These are phyloP conservation scores for Callorhinus ursinus DNA, from an alignment of 2,113 vertebrate genomes.

Conservation along the genomic window DNA sequence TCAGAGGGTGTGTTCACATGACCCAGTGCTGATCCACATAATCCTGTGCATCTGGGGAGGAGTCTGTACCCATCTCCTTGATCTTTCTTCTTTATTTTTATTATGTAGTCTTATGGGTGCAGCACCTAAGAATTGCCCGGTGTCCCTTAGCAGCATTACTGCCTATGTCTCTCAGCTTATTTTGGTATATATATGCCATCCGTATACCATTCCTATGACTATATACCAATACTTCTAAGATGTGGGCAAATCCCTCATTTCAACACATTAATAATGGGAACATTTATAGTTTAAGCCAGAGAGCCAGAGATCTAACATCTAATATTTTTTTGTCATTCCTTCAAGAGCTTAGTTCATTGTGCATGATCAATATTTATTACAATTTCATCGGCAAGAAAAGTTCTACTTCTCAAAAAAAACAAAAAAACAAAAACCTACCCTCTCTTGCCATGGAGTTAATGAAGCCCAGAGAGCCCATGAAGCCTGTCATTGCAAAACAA, in stretches of 20 bases:
- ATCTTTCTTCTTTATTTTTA: neutral
- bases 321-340: neutral
- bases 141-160: neutral
- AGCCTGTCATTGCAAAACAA: neutral
- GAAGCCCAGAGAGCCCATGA: neutral
- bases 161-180: neutral
- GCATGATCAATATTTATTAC: neutral
- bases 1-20: neutral
- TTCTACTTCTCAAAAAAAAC: neutral
- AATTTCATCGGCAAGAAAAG: neutral
- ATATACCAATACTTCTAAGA: neutral
- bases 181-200: neutral
- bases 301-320: neutral
- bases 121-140: neutral
- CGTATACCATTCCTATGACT: neutral
- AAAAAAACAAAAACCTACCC: neutral
- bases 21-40: neutral
- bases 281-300: neutral
- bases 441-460: neutral
- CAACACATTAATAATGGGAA: neutral
- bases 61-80: neutral
- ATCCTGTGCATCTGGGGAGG: neutral
- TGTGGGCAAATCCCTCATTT: neutral
- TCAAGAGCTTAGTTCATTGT: neutral
- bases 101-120: neutral